Percentiles rank a stretch among this genome's conserved stretches.
These are phyloP conservation scores for Tetragonula carbonaria DNA, from an alignment of 2,888 invertebrate species.

Conservation along the genomic window DNA sequence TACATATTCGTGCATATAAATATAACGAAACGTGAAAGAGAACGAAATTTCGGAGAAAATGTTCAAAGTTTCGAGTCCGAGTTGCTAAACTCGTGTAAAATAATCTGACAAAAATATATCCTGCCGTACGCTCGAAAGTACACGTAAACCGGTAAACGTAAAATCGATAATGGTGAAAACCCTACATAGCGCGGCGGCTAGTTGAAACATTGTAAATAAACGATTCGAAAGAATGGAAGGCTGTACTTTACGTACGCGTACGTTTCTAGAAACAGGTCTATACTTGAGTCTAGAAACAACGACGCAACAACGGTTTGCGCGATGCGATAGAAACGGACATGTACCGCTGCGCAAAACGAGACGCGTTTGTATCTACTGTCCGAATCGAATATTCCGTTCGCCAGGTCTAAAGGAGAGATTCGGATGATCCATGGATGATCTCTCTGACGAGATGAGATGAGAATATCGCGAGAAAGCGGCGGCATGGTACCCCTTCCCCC, in stretches of 20 bases:
- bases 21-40: background rate
- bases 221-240: background rate
- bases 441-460: too few species aligned
- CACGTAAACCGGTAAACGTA: conserved; percentile 34
- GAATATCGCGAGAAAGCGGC: too few species aligned
- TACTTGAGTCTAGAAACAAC: conserved; percentile 4
- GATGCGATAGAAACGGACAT: conserved; percentile 7
- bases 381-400: background rate
- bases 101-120: background rate
- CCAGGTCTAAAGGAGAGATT: background rate
- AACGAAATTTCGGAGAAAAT: too few species aligned
- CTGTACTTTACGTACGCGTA: background rate
- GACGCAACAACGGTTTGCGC: background rate
- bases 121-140: conserved; percentile 4
- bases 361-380: background rate
- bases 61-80: background rate
- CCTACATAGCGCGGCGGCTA: background rate
- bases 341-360: conserved; percentile 5
- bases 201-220: background rate
- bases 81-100: background rate
- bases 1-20: too few species aligned
- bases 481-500: too few species aligned
- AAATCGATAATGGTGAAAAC: conserved; percentile 55
- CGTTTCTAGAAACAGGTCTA: conserved; percentile 13
- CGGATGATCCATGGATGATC: too few species aligned